A percentile compares a stretch with the other conserved stretches of the same genome.
These are phyloP conservation scores for Aspidapion aeneum DNA, from an alignment of 2,888 invertebrate species.

Conservation along the genomic window DNA sequence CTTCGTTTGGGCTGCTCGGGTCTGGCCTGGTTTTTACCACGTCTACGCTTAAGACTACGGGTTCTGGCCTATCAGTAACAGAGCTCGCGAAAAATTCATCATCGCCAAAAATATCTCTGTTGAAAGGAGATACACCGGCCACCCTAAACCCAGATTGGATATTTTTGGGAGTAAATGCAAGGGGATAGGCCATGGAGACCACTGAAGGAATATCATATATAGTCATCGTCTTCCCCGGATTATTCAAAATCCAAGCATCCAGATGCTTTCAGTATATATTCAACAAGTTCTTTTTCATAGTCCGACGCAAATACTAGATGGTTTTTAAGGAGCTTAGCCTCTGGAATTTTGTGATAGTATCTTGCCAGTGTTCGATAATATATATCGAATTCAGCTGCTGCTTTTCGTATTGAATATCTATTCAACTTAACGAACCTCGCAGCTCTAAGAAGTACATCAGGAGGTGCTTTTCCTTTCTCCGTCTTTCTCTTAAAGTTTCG, in stretches of 20 bases:
- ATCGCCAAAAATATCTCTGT: slow-evolving; percentile 4
- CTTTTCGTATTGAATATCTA: slow-evolving; percentile 2
- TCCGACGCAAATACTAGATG: not conserved
- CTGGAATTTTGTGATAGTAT: slow-evolving; percentile 3
- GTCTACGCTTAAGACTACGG: slow-evolving; percentile 1
- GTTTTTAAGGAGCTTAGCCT: not conserved
- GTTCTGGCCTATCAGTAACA: slow-evolving; percentile 6
- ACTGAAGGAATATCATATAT: not conserved
- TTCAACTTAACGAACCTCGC: slow-evolving; percentile 3
- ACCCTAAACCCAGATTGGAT: slow-evolving; percentile 8
- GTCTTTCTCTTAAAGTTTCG: slow-evolving; percentile 4
- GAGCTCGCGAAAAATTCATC: slow-evolving; percentile 1
- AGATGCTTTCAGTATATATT: not conserved
- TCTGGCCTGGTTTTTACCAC: slow-evolving; percentile 1
- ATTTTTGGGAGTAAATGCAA: slow-evolving; percentile 4
- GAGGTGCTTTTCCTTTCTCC: slow-evolving; percentile 3
- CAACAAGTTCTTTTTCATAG: not conserved
- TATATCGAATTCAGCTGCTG: slow-evolving; percentile 4
- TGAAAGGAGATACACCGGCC: slow-evolving; percentile 1
- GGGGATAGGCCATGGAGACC: not conserved
- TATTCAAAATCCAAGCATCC: slow-evolving; percentile 5
- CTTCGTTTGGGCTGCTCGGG: not conserved
- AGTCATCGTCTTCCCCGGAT: slow-evolving; percentile 3
- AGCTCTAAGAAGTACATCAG: slow-evolving; percentile 5
- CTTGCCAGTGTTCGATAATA: slow-evolving; percentile 5